Percentiles rank a stretch among this genome's conserved stretches.
Conservation (phyloP, 2,888 invertebrate species). For the Pyrrhosoma nymphula region DNA sequence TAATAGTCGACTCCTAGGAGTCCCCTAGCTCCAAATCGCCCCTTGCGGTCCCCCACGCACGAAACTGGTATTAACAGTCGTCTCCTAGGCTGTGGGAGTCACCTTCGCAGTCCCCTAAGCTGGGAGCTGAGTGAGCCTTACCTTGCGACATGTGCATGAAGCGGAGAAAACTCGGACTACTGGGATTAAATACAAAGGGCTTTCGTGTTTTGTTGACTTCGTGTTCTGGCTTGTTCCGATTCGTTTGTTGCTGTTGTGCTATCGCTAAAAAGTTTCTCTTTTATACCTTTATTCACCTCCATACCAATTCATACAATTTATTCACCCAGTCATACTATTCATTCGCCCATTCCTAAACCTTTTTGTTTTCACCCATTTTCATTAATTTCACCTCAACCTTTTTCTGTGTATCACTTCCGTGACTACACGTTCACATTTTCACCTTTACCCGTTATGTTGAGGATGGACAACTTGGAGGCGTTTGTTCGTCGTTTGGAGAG, state of each 20-base stretch:
- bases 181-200: neutral
- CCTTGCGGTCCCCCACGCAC: neutral
- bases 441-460: too few species aligned
- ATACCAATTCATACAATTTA: neutral
- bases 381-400: too few species aligned
- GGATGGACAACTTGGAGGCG: too few species aligned
- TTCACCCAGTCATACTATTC: neutral
- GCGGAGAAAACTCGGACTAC: neutral
- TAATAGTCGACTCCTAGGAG: neutral
- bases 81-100: too few species aligned
- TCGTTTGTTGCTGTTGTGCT: neutral
- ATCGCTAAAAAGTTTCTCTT: neutral
- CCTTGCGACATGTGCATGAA: neutral
- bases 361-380: neutral
- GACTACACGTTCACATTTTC: neutral
- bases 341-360: neutral
- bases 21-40: neutral
- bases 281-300: neutral
- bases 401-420: neutral
- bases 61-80: neutral
- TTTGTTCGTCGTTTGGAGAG: neutral
- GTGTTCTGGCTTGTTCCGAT: neutral
- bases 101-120: neutral
- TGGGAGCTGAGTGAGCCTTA: neutral
- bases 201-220: neutral